Evolutionary conservation across 2,888 invertebrate species (phyloP).

Genomic region (Amaurobius ferox): DNA sequence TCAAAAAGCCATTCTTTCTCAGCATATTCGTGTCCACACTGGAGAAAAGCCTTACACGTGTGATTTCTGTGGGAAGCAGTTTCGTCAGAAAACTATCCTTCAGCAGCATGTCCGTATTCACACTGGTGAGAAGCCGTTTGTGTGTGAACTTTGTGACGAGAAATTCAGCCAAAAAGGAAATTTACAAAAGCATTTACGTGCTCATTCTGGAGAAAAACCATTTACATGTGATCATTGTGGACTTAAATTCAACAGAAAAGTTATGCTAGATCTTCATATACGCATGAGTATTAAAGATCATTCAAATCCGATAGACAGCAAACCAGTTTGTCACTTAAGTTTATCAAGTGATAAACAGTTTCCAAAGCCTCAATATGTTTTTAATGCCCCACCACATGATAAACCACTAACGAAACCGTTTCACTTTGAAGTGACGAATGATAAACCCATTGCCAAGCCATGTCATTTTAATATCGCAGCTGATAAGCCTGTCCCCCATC

Average conservation of each 20-base stretch:
- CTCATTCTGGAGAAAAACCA: slow-evolving; percentile 69
- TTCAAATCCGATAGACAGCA: slow-evolving; percentile 25
- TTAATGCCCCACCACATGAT: slow-evolving; percentile 53
- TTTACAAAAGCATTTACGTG: slow-evolving; percentile 56
- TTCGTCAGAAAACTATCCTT: slow-evolving; percentile 61
- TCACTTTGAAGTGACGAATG: slow-evolving; percentile 24
- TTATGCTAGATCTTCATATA: slow-evolving; percentile 63
- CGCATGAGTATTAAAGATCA: slow-evolving; percentile 59
- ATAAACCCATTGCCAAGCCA: slow-evolving; percentile 66
- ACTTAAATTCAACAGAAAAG: slow-evolving; percentile 62
- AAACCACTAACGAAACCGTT: slow-evolving; percentile 51
- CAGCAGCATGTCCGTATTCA: slow-evolving; percentile 65
- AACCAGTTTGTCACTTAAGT: slow-evolving; percentile 56
- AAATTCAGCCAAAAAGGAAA: slow-evolving; percentile 66
- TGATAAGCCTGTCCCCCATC: slow-evolving; percentile 57
- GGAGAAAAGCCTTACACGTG: slow-evolving; percentile 65
- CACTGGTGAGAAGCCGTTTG: slow-evolving; percentile 69
- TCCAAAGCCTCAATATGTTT: slow-evolving; percentile 27
- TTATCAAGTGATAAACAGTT: slow-evolving; percentile 29
- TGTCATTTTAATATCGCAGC: slow-evolving; percentile 58
- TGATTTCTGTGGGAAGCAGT: slow-evolving; percentile 59
- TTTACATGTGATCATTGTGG: slow-evolving; percentile 64
- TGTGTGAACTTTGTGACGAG: slow-evolving; percentile 63
- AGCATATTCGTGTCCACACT: slow-evolving; percentile 62
- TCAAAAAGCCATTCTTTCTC: slow-evolving; percentile 59